A percentile compares a stretch with the other conserved stretches of the same genome.
These are phyloP conservation scores for Clavelina lepadiformis DNA, from an alignment of 23 tunicate species.

Conservation along the genomic window DNA sequence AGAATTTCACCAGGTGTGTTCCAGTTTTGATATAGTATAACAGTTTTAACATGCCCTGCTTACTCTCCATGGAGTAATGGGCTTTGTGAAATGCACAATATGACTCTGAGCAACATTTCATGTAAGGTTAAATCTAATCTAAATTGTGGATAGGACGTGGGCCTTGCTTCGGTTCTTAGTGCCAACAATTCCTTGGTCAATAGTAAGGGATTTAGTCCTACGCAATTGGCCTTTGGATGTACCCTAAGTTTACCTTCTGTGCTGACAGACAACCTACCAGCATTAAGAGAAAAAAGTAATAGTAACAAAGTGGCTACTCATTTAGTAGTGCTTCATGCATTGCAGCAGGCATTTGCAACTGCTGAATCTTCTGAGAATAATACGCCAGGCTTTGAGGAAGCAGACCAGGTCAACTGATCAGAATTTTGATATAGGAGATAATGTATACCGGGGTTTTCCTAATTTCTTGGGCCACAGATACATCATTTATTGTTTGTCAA, in stretches of 20 bases:
- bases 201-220: constrained; percentile 19
- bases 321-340: background rate
- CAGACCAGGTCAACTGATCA: background rate
- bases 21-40: background rate
- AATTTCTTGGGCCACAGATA: no score
- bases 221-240: constrained; percentile 13
- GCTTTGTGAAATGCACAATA: constrained; percentile 17
- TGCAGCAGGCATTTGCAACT: background rate
- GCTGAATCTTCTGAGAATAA: constrained; percentile 13
- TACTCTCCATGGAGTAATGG: constrained; percentile 26
- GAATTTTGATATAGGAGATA: background rate
- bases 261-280: constrained; percentile 4
- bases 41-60: constrained; percentile 12
- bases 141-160: constrained; percentile 4
- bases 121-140: background rate
- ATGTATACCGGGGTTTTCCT: no score
- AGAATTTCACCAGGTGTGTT: constrained; percentile 14
- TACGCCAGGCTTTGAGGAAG: constrained; percentile 6
- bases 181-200: constrained; percentile 12
- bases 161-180: constrained; percentile 6
- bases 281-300: constrained; percentile 6
- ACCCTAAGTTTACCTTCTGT: background rate
- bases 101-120: background rate
- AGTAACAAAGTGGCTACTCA: constrained; percentile 1
- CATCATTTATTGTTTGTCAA: no score